Evolutionary conservation across 2,888 invertebrate species (phyloP).

Genomic region (Nasonovia ribisnigri): DNA sequence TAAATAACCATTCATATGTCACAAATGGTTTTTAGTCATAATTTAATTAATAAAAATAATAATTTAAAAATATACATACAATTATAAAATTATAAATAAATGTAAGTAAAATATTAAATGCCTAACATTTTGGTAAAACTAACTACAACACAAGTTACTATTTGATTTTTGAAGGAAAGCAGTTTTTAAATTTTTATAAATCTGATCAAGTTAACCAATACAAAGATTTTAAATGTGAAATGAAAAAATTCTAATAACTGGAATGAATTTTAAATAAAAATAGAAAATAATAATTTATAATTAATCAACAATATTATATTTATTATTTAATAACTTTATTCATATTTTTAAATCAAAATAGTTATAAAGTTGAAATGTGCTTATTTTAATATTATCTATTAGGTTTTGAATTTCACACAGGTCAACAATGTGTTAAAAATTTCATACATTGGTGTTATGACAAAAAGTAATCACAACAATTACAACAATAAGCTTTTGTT

Average conservation of each 20-base stretch:
- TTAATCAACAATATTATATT: not conserved
- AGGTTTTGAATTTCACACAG: not conserved
- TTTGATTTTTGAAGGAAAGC: not conserved
- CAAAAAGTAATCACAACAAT: constrained; percentile 4
- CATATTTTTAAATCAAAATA: not conserved
- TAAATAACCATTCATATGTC: not conserved
- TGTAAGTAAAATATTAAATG: no score
- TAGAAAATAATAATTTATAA: not conserved
- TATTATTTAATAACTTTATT: not conserved
- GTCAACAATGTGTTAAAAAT: constrained; percentile 50
- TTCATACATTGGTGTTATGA: not conserved
- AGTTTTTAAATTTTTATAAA: not conserved
- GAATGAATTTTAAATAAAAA: not conserved
- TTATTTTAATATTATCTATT: not conserved
- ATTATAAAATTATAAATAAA: no score
- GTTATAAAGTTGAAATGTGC: not conserved
- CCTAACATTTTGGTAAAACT: not conserved
- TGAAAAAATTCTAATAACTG: not conserved
- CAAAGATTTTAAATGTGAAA: not conserved
- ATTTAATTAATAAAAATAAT: not conserved
- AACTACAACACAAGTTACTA: not conserved
- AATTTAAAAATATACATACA: no score
- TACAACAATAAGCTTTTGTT: constrained; percentile 49
- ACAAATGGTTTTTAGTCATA: not conserved
- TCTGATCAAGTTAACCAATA: not conserved